phyloP scores from a whole-genome alignment of 2,113 vertebrate species.

The Pao palembangensis region DNA sequence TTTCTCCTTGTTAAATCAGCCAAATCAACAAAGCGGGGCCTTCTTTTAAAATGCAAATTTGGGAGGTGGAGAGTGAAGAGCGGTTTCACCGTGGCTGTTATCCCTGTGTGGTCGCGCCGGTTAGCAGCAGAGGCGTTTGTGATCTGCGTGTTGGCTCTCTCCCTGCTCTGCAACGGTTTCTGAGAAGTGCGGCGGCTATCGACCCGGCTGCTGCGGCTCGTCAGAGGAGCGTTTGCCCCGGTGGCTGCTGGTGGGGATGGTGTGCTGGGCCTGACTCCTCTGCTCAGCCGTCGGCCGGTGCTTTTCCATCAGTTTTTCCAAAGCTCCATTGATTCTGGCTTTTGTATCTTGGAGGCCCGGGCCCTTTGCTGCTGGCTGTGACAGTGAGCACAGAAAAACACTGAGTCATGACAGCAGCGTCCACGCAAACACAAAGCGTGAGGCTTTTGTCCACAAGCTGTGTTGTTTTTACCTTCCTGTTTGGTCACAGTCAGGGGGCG shows the following conservation, averaged over 20 bases:
- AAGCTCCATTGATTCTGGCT: slow-evolving; percentile 64
- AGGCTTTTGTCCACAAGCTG: slow-evolving; percentile 36
- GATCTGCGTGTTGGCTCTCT: slow-evolving; percentile 9
- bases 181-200: slow-evolving; percentile 25
- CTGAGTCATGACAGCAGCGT: slow-evolving; percentile 48
- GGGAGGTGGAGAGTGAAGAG: slow-evolving; percentile 13
- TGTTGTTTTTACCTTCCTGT: slow-evolving; percentile 46
- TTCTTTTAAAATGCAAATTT: slow-evolving; percentile 44
- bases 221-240: background rate
- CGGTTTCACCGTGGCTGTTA: slow-evolving; percentile 12
- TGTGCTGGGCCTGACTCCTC: slow-evolving; percentile 20
- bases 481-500: slow-evolving; percentile 34
- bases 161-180: background rate
- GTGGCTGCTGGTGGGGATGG: slow-evolving; percentile 10
- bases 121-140: slow-evolving; percentile 13
- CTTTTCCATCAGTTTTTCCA: slow-evolving; percentile 75
- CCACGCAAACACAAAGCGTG: slow-evolving; percentile 36
- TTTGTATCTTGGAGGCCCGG: slow-evolving; percentile 48
- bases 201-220: slow-evolving; percentile 10
- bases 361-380: slow-evolving; percentile 46
- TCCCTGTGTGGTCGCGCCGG: slow-evolving; percentile 6
- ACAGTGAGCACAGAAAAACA: slow-evolving; percentile 56
- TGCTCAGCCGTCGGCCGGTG: slow-evolving; percentile 46
- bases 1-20: slow-evolving; percentile 33
- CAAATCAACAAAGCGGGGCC: slow-evolving; percentile 20